Conservation (phyloP, 2,797 vertebrate genomes). For the Falco novaeseelandiae region DNA sequence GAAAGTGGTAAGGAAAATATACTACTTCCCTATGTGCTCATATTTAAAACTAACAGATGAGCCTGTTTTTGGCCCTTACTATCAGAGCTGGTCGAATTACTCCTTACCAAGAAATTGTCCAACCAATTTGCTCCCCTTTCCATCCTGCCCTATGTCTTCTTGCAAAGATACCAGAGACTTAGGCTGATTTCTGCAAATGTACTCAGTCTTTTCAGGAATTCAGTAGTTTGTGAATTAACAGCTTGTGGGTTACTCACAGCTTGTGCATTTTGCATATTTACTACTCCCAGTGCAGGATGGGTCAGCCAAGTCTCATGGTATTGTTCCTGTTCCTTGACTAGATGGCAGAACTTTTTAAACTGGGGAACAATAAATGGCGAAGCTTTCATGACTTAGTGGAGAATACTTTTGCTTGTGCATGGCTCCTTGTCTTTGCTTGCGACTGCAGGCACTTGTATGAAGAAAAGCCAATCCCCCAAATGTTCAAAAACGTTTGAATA, state of each 20-base stretch:
- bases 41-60: slow-evolving; percentile 2
- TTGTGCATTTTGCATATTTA: neutral
- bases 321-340: neutral
- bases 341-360: neutral
- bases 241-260: neutral
- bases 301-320: neutral
- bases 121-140: neutral
- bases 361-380: neutral
- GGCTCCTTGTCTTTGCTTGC: neutral
- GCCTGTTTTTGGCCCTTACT: neutral
- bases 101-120: neutral
- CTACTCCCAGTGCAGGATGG: neutral
- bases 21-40: neutral
- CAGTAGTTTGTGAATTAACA: neutral
- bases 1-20: slow-evolving; percentile 89
- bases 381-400: neutral
- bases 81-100: neutral
- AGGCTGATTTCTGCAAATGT: neutral
- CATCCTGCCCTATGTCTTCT: neutral
- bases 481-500: neutral
- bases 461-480: neutral
- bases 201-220: neutral
- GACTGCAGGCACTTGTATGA: neutral
- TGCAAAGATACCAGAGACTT: neutral
- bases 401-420: neutral